phyloP scores from a whole-genome alignment of 1,140 invertebrate species.

The Dryas iulia region DNA sequence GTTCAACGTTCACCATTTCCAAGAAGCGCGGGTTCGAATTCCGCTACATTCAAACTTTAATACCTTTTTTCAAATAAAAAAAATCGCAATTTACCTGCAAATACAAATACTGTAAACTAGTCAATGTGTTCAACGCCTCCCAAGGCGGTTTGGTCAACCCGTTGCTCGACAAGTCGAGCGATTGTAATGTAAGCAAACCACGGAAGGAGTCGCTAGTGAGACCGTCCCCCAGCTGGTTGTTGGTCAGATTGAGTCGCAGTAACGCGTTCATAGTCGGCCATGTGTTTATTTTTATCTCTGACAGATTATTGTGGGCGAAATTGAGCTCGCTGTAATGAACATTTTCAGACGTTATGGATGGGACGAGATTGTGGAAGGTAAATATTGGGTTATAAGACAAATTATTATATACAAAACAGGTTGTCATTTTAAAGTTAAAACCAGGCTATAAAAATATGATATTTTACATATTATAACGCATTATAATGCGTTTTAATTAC shows the following conservation, averaged over 20 bases:
- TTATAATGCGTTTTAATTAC: no score
- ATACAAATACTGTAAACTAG: constrained; percentile 90
- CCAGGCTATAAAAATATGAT: no score
- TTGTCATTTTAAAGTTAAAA: no score
- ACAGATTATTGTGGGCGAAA: constrained; percentile 85
- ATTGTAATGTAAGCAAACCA: constrained; percentile 88
- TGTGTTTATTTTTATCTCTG: constrained; percentile 82
- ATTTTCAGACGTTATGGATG: no score
- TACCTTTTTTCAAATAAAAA: background rate
- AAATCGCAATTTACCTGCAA: constrained; percentile 47
- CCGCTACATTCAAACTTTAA: no score
- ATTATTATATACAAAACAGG: no score
- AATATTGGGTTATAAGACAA: no score
- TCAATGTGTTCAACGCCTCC: constrained; percentile 87
- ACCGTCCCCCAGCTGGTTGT: constrained; percentile 86
- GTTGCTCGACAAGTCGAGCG: constrained; percentile 86
- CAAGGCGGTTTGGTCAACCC: constrained; percentile 87
- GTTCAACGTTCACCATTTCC: no score
- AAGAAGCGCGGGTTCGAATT: no score
- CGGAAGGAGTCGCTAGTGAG: constrained; percentile 85
- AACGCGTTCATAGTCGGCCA: constrained; percentile 96
- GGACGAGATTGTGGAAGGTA: no score
- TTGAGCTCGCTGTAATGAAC: constrained; percentile 82
- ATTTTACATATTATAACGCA: no score
- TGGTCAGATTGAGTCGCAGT: constrained; percentile 88